These are phyloP conservation scores for Heloderma charlesbogerti DNA, from an alignment of 2,113 vertebrate genomes.

Conservation along the genomic window DNA sequence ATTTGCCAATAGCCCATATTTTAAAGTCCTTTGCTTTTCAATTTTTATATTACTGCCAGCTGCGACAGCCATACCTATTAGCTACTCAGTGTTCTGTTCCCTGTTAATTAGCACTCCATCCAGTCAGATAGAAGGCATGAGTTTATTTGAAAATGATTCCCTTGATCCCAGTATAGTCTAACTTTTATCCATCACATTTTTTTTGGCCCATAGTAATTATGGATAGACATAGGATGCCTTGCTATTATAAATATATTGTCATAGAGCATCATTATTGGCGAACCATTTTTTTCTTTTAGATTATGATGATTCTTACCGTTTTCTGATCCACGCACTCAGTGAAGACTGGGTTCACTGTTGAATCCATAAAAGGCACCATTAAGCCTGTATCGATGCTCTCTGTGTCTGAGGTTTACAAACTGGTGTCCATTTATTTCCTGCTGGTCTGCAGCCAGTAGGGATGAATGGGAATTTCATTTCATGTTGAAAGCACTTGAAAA, in stretches of 20 bases:
- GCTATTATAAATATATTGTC: background rate
- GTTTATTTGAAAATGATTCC: conserved; percentile 14
- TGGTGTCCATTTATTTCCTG: background rate
- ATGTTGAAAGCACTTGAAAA: no score
- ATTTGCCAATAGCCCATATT: conserved; percentile 13
- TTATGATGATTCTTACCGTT: background rate
- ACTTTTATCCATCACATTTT: background rate
- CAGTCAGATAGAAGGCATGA: background rate
- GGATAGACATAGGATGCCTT: background rate
- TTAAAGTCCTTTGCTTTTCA: background rate
- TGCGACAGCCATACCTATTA: conserved; percentile 2
- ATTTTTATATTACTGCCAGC: conserved; percentile 18
- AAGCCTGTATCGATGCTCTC: background rate
- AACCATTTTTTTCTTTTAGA: background rate
- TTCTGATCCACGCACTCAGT: background rate
- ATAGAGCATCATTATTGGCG: background rate
- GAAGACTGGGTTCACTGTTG: background rate
- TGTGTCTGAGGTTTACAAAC: background rate
- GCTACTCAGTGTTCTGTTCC: background rate
- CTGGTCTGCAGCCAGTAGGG: background rate
- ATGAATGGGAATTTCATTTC: no score
- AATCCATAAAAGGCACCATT: background rate
- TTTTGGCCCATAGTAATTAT: background rate
- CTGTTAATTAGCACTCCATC: conserved; percentile 14
- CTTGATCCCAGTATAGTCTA: conserved; percentile 19